These are phyloP conservation scores for Hyperoplus immaculatus DNA, from an alignment of 2,797 vertebrate species.

Conservation along the genomic window DNA sequence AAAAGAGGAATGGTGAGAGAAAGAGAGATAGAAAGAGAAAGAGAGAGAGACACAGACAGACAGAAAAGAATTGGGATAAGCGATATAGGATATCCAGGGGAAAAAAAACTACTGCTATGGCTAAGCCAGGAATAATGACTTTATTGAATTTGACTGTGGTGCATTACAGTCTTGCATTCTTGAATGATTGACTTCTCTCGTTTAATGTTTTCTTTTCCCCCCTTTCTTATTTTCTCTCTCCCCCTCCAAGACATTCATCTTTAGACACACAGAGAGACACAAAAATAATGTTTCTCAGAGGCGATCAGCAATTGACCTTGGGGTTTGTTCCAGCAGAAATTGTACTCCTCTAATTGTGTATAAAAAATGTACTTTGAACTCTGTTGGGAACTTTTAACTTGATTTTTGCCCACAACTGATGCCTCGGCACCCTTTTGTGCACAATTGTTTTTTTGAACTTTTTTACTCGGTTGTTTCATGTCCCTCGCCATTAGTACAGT, in stretches of 20 bases:
- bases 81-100: conserved; percentile 72
- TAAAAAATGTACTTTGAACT: conserved; percentile 84
- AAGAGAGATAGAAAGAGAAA: conserved; percentile 45
- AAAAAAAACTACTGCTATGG: conserved; percentile 72
- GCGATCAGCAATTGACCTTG: conserved; percentile 75
- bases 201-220: conserved; percentile 76
- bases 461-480: conserved; percentile 74
- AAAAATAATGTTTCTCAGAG: conserved; percentile 73
- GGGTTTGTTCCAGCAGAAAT: conserved; percentile 76
- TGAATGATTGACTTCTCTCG: conserved; percentile 81
- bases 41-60: conserved; percentile 47
- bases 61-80: conserved; percentile 67
- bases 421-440: conserved; percentile 59
- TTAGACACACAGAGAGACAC: conserved; percentile 72
- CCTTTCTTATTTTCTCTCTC: conserved; percentile 59
- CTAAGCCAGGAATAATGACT: conserved; percentile 80
- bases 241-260: conserved; percentile 78
- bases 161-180: conserved; percentile 80
- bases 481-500: conserved; percentile 59
- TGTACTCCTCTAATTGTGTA: conserved; percentile 80
- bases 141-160: conserved; percentile 85
- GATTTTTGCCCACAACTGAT: conserved; percentile 74
- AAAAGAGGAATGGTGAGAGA: conserved; percentile 56
- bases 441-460: conserved; percentile 59
- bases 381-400: conserved; percentile 70